phyloP scores from a whole-genome alignment of 2,113 vertebrate genomes.

The Myiopsitta monachus region DNA sequence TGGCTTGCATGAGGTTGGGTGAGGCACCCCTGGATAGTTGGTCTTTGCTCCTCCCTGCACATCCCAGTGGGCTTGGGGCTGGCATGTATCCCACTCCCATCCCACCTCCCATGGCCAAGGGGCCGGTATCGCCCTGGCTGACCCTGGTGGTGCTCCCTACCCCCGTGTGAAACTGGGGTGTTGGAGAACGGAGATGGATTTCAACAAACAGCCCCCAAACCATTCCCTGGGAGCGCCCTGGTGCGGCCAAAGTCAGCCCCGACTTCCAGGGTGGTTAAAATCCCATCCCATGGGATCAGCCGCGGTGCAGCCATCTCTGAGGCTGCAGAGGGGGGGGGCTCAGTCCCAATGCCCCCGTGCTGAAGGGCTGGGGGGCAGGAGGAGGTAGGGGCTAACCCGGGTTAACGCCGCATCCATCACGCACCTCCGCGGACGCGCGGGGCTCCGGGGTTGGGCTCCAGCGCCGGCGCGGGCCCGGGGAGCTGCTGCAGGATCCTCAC shows the following conservation, averaged over 20 bases:
- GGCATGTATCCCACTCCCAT: background rate
- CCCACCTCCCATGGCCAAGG: background rate
- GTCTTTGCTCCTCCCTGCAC: background rate
- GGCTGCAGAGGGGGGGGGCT: background rate
- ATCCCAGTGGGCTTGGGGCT: accelerated
- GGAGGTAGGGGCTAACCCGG: no score
- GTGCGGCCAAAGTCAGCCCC: background rate
- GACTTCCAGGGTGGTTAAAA: background rate
- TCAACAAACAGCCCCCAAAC: background rate
- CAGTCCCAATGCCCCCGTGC: background rate
- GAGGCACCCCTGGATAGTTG: background rate
- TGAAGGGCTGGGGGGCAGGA: background rate
- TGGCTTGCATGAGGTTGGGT: background rate
- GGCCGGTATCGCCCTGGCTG: accelerated
- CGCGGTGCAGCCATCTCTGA: background rate
- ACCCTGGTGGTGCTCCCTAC: background rate
- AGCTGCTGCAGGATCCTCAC: conserved; percentile 68
- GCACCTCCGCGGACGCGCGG: conserved; percentile 64
- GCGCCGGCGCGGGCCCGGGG: conserved; percentile 20
- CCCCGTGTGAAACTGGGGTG: background rate
- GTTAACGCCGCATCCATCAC: background rate
- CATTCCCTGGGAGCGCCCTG: background rate
- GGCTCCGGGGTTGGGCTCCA: conserved; percentile 10
- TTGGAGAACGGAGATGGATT: background rate
- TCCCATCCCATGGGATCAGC: accelerated